phyloP scores from a whole-genome alignment of 1,140 invertebrate species.

The Drosophila chauvacae region DNA sequence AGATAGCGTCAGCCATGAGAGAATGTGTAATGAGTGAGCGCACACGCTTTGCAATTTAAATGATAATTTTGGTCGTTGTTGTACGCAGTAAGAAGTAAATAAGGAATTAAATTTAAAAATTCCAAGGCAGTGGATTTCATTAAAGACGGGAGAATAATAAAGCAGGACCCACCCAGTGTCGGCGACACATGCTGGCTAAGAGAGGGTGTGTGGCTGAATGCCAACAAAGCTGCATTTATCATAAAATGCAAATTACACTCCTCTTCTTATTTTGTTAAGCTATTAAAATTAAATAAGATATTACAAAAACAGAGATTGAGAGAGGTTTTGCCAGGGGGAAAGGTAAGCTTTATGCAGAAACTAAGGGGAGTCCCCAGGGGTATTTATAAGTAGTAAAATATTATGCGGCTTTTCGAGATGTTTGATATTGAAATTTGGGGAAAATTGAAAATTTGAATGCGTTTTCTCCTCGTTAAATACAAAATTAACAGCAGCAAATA shows the following conservation, averaged over 20 bases:
- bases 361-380: too few species aligned
- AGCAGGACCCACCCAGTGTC: background rate
- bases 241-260: constrained; percentile 2
- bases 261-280: background rate
- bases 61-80: constrained; percentile 53
- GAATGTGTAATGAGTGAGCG: constrained; percentile 64
- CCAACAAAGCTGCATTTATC: constrained; percentile 1
- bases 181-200: constrained; percentile 42
- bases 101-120: constrained; percentile 35
- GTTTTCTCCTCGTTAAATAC: too few species aligned
- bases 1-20: constrained; percentile 30
- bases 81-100: constrained; percentile 27
- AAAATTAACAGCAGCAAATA: too few species aligned
- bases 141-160: constrained; percentile 17
- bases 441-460: too few species aligned
- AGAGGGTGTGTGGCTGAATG: background rate
- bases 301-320: background rate
- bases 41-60: constrained; percentile 64
- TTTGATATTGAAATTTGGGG: background rate
- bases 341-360: background rate
- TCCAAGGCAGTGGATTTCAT: constrained; percentile 14
- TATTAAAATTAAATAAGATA: constrained; percentile 4
- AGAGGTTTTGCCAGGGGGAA: background rate
- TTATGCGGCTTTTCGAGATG: background rate
- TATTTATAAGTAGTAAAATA: background rate